These are phyloP conservation scores for Macroramphosus scolopax DNA, from an alignment of 2,797 vertebrate genomes.

Conservation along the genomic window DNA sequence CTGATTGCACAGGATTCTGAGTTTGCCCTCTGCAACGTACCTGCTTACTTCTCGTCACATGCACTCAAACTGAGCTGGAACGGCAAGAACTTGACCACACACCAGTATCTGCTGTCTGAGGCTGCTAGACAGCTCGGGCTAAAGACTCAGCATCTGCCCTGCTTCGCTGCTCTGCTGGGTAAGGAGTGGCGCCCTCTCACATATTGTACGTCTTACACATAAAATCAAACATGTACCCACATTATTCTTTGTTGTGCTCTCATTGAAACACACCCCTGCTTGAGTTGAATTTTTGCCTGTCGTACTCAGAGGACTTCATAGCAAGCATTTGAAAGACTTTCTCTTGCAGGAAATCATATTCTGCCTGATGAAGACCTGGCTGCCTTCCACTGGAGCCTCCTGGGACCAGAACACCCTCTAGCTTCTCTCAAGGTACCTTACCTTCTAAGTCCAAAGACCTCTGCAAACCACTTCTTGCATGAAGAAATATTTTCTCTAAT, in stretches of 20 bases:
- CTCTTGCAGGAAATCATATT: constrained; percentile 88
- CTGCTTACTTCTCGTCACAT: constrained; percentile 90
- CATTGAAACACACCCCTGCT: constrained; percentile 1
- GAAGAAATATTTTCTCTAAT: background rate
- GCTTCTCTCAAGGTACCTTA: constrained; percentile 91
- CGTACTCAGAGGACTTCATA: constrained; percentile 8
- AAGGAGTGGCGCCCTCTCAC: constrained; percentile 16
- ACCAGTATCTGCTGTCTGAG: constrained; percentile 91
- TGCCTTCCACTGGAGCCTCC: constrained; percentile 93
- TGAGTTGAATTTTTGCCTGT: background rate
- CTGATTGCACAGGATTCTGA: constrained; percentile 92
- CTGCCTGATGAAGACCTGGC: constrained; percentile 94
- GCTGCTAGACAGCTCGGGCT: constrained; percentile 89
- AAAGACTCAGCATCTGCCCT: constrained; percentile 88
- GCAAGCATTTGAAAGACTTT: constrained; percentile 24
- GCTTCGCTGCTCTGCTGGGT: constrained; percentile 91
- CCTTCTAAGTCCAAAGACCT: background rate
- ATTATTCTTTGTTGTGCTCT: background rate
- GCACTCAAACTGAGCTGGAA: constrained; percentile 95
- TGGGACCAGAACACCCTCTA: constrained; percentile 92
- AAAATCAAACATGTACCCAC: background rate
- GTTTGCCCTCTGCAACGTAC: constrained; percentile 91
- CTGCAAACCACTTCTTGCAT: background rate
- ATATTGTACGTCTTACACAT: background rate
- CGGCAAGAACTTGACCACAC: constrained; percentile 92